Evolutionary conservation across 2,113 vertebrate species (phyloP).

Genomic region (Osmerus eperlanus): DNA sequence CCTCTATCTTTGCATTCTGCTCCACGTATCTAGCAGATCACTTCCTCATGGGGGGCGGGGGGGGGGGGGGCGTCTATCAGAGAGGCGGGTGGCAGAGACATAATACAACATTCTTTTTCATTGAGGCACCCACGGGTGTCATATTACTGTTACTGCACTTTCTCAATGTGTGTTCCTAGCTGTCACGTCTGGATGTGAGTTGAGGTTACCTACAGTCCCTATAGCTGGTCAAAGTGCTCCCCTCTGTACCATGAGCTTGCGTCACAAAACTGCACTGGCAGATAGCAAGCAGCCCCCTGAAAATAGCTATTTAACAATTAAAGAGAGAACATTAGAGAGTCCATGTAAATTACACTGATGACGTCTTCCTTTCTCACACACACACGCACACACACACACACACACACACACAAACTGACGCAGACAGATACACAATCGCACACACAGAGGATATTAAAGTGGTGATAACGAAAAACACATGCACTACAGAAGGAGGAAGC

Average conservation of each 20-base stretch:
- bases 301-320: background rate
- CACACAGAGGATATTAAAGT: background rate
- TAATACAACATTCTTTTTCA: constrained; percentile 51
- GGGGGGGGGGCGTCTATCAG: constrained; percentile 30
- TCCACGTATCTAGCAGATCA: constrained; percentile 28
- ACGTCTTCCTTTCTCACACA: background rate
- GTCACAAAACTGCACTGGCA: background rate
- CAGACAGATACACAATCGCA: background rate
- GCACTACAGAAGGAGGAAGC: background rate
- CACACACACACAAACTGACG: background rate
- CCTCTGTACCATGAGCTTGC: too few relatives aligned
- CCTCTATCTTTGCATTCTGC: constrained; percentile 15
- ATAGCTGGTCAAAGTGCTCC: too few relatives aligned
- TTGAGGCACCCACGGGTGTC: constrained; percentile 37
- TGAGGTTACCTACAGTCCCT: too few relatives aligned
- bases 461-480: background rate
- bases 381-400: background rate
- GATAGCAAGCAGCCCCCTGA: background rate
- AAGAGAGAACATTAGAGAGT: background rate
- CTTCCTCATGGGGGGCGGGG: constrained; percentile 18
- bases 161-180: too few relatives aligned
- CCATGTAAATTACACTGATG: background rate
- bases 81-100: background rate
- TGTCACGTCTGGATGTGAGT: too few relatives aligned
- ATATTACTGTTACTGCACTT: too few relatives aligned